Evolutionary conservation across 92 coral and sea anemone genomes (phyloP), one percentile per base, ranked within the genome.

Genomic region (Porites cylindrica): DNA sequence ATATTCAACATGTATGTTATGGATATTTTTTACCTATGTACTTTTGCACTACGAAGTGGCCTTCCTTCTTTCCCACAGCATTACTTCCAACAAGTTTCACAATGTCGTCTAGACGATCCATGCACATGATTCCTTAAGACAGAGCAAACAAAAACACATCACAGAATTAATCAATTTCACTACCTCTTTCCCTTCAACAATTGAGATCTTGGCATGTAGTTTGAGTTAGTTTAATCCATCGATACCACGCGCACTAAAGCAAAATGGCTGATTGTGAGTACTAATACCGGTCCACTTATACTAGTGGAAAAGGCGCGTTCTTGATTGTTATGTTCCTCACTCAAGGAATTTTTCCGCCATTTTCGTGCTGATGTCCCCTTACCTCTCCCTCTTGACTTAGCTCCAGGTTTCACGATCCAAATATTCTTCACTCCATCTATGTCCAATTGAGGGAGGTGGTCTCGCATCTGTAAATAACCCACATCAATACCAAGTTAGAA

Each of bases 391-490:
- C 99, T 95, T 60, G 99, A 97, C 88, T 97, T 95, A 29, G 99
- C 99, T 1, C 99, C 99, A 86, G 99, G 99, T 87, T 97, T 97
- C 19, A 97, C 96, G 29, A 97, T 97, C 99, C 99, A 97, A 17
- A 97, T 93, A 70, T 97, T 97, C 68, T 90, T 90, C 51, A 81
- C 78, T 19, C 99, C 99, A 81, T 97, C 99, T 9, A 97, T 92
- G 82, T 97, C 98, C 54, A 91, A 52, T 71, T 97, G 99, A 10
- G 99, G 98, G 64, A 95, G 89, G 19, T 85, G 83, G 59, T 90
- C 94, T 43, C 91, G 94, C 73, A 97, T 76, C 99, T 96, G 82
- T 0, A 21, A 76, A 66, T 6, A 38, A 38, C 6, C 6, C 8
- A 24, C 63, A 63, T 38, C 47, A 38, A 38, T 38, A 38, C 32